A percentile compares a stretch with the other conserved stretches of the same genome.
These are phyloP conservation scores for Torymus aiolomorphi DNA, from an alignment of 2,888 invertebrate species.

Conservation along the genomic window DNA sequence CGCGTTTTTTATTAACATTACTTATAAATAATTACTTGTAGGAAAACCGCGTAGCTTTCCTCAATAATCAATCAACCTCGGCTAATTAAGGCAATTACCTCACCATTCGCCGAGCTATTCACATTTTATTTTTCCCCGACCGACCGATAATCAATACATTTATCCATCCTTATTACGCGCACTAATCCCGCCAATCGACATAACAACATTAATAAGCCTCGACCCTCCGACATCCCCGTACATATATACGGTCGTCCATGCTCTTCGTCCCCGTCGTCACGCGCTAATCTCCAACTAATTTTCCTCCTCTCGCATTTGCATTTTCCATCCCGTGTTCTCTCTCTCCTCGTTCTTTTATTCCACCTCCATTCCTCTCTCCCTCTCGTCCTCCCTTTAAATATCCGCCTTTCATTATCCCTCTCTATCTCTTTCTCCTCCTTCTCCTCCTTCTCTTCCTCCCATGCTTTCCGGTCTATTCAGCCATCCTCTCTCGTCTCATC, in stretches of 20 bases:
- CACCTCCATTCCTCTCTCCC: neutral
- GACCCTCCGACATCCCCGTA: no score
- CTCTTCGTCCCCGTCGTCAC: neutral
- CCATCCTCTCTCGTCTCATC: neutral
- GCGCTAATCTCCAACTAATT: neutral
- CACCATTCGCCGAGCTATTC: no score
- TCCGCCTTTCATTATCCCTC: constrained; percentile 1
- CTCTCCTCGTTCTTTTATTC: no score
- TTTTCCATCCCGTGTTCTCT: neutral
- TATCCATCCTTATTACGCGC: neutral
- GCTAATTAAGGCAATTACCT: no score
- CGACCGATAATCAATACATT: neutral
- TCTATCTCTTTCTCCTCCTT: neutral
- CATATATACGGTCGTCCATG: neutral
- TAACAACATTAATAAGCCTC: constrained; percentile 6
- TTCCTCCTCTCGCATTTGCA: constrained; percentile 5
- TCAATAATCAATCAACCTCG: no score
- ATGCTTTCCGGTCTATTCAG: neutral
- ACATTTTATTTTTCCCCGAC: no score
- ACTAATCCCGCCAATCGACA: neutral
- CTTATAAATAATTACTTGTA: no score
- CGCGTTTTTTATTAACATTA: no score
- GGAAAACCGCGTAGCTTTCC: no score
- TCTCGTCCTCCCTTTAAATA: neutral
- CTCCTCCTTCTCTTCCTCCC: neutral